Conservation (phyloP, 1,140 invertebrate species). For the Drosophila sp. region DNA sequence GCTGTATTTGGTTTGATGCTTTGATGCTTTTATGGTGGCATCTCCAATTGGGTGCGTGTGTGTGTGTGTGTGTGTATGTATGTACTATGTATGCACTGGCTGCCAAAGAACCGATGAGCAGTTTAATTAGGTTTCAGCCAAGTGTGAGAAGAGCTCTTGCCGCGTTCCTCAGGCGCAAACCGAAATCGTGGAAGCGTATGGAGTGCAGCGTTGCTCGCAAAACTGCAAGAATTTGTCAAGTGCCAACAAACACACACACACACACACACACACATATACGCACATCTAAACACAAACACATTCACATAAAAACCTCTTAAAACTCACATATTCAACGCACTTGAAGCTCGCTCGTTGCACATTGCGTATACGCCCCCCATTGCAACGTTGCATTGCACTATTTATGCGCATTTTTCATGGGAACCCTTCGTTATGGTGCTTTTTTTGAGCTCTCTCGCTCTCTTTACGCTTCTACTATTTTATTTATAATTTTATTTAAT, state of each 20-base stretch:
- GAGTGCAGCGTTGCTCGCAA: conserved; percentile 67
- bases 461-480: conserved; percentile 48
- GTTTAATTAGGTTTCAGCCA: conserved; percentile 55
- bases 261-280: conserved; percentile 25
- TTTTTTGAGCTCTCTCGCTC: conserved; percentile 33
- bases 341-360: conserved; percentile 34
- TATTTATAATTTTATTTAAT: conserved; percentile 81
- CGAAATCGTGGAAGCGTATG: conserved; percentile 49
- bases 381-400: conserved; percentile 49
- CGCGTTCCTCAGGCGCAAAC: conserved; percentile 50
- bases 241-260: conserved; percentile 53
- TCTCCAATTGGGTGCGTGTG: neutral
- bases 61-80: neutral
- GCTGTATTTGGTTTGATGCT: conserved; percentile 15
- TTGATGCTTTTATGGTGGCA: conserved; percentile 36
- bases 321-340: conserved; percentile 42
- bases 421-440: conserved; percentile 50
- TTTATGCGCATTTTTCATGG: conserved; percentile 76
- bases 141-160: conserved; percentile 41
- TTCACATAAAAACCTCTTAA: conserved; percentile 32
- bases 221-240: conserved; percentile 79
- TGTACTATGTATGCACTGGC: neutral
- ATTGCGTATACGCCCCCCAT: conserved; percentile 35
- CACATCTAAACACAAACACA: conserved; percentile 28
- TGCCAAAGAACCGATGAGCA: conserved; percentile 24